Evolutionary conservation across 2,888 invertebrate genomes (phyloP).

Genomic region (Limnephilus rhombicus): DNA sequence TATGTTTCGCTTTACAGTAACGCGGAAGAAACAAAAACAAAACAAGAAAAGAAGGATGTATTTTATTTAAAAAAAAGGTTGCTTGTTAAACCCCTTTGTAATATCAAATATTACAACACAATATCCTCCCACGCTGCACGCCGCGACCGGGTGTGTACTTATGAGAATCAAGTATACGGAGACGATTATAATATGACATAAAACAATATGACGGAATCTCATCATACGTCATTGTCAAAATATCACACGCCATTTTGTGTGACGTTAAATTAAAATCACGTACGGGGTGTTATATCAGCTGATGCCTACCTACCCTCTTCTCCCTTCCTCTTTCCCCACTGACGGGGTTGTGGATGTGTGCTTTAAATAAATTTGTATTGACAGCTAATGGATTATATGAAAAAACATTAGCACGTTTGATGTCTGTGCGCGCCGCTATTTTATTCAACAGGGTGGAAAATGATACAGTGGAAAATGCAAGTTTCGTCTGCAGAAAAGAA

Average conservation of each 20-base stretch:
- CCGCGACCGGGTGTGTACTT: constrained; percentile 3
- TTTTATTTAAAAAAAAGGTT: not conserved
- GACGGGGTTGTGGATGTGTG: not conserved
- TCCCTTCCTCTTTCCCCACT: not conserved
- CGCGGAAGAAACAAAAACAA: not conserved
- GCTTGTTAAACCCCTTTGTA: not conserved
- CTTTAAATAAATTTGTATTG: constrained; percentile 45
- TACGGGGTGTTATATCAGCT: constrained; percentile 51
- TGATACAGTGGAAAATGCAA: not conserved
- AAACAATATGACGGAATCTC: constrained; percentile 56
- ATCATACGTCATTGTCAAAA: constrained; percentile 56
- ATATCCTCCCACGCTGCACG: constrained; percentile 6
- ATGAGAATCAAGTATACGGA: constrained; percentile 25
- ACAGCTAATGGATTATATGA: constrained; percentile 36
- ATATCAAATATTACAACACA: not conserved
- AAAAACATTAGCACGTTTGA: constrained; percentile 29
- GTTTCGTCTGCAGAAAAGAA: not conserved
- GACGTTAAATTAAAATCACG: constrained; percentile 56
- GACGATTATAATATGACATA: constrained; percentile 54
- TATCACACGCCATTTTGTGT: constrained; percentile 56
- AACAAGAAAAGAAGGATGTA: not conserved
- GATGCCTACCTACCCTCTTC: constrained; percentile 16
- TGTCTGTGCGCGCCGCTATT: not conserved
- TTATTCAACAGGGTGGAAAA: constrained; percentile 4
- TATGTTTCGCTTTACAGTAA: not conserved